Base-by-base conservation (phyloP, 2,113 vertebrate species). In the Prionailurus bengalensis region DNA sequence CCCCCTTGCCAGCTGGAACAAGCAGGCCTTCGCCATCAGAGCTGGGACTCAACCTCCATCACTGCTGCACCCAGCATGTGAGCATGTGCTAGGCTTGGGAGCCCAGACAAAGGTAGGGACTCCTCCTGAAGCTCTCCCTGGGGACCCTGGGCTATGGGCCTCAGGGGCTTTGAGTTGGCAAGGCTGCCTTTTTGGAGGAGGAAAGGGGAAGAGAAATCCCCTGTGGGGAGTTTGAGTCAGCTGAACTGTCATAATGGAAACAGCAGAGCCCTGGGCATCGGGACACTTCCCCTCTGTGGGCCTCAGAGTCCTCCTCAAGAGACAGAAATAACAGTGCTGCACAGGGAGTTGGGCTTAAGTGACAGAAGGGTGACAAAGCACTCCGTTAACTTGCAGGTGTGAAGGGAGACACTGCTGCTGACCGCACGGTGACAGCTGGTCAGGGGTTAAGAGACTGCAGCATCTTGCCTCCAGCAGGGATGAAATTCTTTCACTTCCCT, bases 151-250 rank as follows among this genome's bases (percentile, higher is more conserved):
- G 76, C 23, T 53, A 14, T 15, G 36, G 73, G n/a, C 25, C 58
- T 93, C 42, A 21, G 33, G 61, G 48, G 12, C 73, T 96, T 96
- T 96, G 31, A 87, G 36, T 31, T 83, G 51, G 11, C 39, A 74
- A 80, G 65, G 11, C 82, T 93, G 78, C 65, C 61, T 96, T 95
- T 42, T 36, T 70, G 83, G 73, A 89, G 86, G 66, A 89, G 39
- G 53, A 97, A 98, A 97, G 58, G 73, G 95, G 96, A 98, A 98
- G 95, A 91, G 94, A 95, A 84, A 95, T 89, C 4, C 39, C 1
- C 21, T 4, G 29, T 15, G 31, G 16, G 65, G 12, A 45, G 9
- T 89, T 53, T 94, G 45, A 97, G 86, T 97, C 95, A 91, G 36
- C 39, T 51, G 27, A 45, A 53, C 19, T 7, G 74, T 98, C 97